Evolutionary conservation across 2,888 invertebrate genomes (phyloP).

Genomic region (Mycalesis mineus): DNA sequence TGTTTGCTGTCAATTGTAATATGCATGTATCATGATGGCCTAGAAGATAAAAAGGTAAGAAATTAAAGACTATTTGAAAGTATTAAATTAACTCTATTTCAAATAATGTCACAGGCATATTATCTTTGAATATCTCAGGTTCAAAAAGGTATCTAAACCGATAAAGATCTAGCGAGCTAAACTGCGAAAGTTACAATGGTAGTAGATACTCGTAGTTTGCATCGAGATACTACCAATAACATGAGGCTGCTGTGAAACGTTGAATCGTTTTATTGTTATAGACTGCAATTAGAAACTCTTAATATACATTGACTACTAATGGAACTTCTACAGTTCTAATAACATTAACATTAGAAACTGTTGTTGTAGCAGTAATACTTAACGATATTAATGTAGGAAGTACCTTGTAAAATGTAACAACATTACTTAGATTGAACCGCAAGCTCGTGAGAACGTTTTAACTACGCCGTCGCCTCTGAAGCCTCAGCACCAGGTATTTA

Average conservation of each 20-base stretch:
- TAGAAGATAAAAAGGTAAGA: neutral
- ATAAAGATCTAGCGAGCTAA: neutral
- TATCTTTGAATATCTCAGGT: too few relatives aligned
- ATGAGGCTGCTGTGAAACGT: neutral
- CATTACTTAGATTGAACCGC: conserved; percentile 16
- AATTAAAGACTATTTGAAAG: too few relatives aligned
- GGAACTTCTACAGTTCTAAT: neutral
- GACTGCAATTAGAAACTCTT: neutral
- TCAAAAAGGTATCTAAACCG: neutral
- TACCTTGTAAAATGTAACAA: conserved; percentile 19
- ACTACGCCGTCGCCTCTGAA: conserved; percentile 18
- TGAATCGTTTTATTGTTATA: neutral
- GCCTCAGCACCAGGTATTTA: conserved; percentile 34
- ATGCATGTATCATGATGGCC: neutral
- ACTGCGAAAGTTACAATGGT: neutral
- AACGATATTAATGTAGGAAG: conserved; percentile 9
- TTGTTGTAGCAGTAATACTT: neutral
- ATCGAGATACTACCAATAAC: neutral
- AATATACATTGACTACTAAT: neutral
- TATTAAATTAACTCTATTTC: too few relatives aligned
- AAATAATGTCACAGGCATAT: too few relatives aligned
- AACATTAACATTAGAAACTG: neutral
- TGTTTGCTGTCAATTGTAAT: neutral
- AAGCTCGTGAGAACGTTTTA: conserved; percentile 25
- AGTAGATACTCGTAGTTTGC: neutral